phyloP scores from a whole-genome alignment of 2,113 vertebrate genomes.

The Podarcis raffonei region DNA sequence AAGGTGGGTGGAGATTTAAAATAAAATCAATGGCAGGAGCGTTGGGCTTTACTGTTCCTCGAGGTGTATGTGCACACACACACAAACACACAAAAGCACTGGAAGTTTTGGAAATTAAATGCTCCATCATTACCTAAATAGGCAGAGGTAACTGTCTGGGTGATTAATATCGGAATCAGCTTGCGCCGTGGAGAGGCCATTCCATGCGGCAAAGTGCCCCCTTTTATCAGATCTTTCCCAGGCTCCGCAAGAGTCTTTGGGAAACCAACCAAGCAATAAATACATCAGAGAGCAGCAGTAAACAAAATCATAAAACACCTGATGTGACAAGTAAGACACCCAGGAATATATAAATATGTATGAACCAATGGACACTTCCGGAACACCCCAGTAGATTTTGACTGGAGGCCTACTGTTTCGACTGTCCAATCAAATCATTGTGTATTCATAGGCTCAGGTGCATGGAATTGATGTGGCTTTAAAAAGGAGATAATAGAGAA shows the following conservation, averaged over 20 bases:
- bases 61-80: background rate
- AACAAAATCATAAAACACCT: constrained; percentile 68
- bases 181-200: constrained; percentile 17
- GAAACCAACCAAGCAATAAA: constrained; percentile 62
- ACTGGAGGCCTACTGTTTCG: constrained; percentile 32
- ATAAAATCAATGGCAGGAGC: background rate
- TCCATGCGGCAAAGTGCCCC: background rate
- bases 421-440: constrained; percentile 32
- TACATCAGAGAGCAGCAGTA: constrained; percentile 62
- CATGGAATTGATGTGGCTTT: background rate
- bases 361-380: constrained; percentile 34
- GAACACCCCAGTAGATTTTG: constrained; percentile 30
- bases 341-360: constrained; percentile 63
- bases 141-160: constrained; percentile 35
- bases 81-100: constrained; percentile 17
- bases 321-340: constrained; percentile 30
- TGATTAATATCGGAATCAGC: constrained; percentile 31
- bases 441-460: background rate
- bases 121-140: constrained; percentile 53
- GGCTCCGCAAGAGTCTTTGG: constrained; percentile 28
- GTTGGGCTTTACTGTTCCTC: background rate
- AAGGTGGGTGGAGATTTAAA: constrained; percentile 34
- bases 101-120: constrained; percentile 53
- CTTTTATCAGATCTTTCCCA: constrained; percentile 40
- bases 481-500: background rate